These are phyloP conservation scores for Blennius ocellaris DNA, from an alignment of 2,113 vertebrate species.

Conservation along the genomic window DNA sequence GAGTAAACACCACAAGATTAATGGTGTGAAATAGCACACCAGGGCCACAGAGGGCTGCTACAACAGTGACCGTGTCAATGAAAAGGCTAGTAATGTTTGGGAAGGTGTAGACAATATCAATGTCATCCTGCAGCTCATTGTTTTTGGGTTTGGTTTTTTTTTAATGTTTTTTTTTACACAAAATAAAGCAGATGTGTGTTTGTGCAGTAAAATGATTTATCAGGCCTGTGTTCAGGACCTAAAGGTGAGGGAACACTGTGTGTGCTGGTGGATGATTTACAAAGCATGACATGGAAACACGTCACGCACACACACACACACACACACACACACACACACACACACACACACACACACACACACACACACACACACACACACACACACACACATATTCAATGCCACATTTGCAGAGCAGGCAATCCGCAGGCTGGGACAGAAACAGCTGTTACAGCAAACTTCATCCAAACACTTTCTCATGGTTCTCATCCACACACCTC, in stretches of 20 bases:
- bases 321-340: too few species aligned
- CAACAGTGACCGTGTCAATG: conserved; percentile 48
- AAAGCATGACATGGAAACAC: conserved; percentile 17
- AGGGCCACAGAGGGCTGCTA: conserved; percentile 39
- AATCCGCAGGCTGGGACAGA: neutral
- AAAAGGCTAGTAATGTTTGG: conserved; percentile 63
- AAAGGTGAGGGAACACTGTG: neutral
- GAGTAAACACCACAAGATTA: conserved; percentile 78
- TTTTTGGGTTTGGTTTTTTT: neutral
- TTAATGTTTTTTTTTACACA: neutral
- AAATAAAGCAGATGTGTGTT: conserved; percentile 7
- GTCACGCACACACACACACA: neutral
- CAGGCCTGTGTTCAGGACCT: neutral
- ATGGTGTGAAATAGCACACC: conserved; percentile 71
- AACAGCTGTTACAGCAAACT: conserved; percentile 1
- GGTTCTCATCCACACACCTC: conserved; percentile 31
- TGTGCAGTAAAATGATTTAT: conserved; percentile 25
- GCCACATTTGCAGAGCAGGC: conserved; percentile 4
- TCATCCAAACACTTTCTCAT: conserved; percentile 56
- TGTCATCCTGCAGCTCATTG: neutral
- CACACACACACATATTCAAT: too few species aligned
- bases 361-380: too few species aligned
- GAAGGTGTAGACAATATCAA: conserved; percentile 32
- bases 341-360: too few species aligned
- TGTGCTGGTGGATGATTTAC: conserved; percentile 24